These are phyloP conservation scores for Euplexia lucipara DNA, from an alignment of 2,888 invertebrate species.

Conservation along the genomic window DNA sequence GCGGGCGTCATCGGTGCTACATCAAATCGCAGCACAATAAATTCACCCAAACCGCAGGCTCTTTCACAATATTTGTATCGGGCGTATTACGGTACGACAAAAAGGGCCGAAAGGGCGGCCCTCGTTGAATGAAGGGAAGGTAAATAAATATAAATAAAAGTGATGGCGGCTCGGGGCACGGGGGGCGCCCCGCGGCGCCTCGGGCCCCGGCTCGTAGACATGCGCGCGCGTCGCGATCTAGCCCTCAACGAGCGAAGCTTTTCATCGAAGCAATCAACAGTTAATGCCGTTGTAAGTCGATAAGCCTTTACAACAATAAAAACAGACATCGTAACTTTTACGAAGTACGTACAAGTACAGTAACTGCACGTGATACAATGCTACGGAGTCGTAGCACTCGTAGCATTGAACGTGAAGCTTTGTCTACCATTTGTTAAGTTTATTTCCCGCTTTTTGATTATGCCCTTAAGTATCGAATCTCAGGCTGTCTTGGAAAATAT, in stretches of 20 bases:
- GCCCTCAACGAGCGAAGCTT: constrained; percentile 53
- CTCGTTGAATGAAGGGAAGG: constrained; percentile 90
- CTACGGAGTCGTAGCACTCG: background rate
- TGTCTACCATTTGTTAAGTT: background rate
- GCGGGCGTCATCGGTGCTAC: constrained; percentile 79
- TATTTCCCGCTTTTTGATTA: constrained; percentile 7
- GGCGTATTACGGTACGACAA: constrained; percentile 86
- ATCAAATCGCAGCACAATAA: constrained; percentile 88
- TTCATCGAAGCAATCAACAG: constrained; percentile 48
- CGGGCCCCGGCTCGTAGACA: constrained; percentile 52
- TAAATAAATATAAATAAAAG: constrained; percentile 91
- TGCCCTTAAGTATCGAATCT: background rate
- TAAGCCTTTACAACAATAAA: constrained; percentile 19
- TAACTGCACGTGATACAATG: too few species aligned
- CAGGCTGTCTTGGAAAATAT: background rate
- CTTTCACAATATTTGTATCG: constrained; percentile 91
- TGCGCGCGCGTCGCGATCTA: constrained; percentile 61
- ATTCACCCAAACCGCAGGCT: constrained; percentile 89
- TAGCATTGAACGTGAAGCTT: background rate
- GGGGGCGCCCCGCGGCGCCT: constrained; percentile 81
- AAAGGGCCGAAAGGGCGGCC: constrained; percentile 90
- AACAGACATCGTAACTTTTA: background rate
- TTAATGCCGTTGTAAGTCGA: constrained; percentile 47
- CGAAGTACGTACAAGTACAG: too few species aligned
- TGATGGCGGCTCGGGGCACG: constrained; percentile 77